A percentile compares a stretch with the other conserved stretches of the same genome.
phyloP scores from a whole-genome alignment of 2,113 vertebrate species.

The Melanerpes aurifrons region DNA sequence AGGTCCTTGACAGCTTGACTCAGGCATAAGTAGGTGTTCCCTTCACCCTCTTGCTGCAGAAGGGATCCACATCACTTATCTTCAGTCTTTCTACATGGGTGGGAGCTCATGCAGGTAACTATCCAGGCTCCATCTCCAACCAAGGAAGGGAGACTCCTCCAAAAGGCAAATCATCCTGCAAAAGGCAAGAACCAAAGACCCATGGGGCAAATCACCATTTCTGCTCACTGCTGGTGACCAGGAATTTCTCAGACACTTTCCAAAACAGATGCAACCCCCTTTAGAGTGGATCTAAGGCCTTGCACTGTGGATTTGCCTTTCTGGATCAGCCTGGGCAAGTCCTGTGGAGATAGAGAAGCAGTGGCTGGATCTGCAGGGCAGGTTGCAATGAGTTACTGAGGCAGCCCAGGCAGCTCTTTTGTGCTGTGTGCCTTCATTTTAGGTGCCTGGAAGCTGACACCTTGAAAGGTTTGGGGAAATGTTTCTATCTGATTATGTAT shows the following conservation, averaged over 20 bases:
- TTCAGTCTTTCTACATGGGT: fast-evolving
- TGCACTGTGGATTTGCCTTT: background rate
- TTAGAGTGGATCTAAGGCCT: background rate
- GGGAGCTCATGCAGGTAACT: background rate
- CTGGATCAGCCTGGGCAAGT: background rate
- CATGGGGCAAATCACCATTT: background rate
- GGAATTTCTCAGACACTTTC: background rate
- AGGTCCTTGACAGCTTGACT: background rate
- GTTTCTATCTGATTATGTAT: background rate
- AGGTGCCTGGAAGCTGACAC: background rate
- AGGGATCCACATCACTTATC: background rate
- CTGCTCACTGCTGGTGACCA: background rate
- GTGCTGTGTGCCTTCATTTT: background rate
- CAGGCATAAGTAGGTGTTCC: background rate
- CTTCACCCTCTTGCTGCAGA: background rate
- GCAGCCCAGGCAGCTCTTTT: background rate
- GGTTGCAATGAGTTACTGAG: background rate
- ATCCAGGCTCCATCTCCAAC: background rate
- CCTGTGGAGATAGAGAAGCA: background rate
- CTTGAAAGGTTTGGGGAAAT: background rate
- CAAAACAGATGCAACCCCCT: background rate
- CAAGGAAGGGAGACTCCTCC: background rate
- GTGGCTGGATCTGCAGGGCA: background rate
- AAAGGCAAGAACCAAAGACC: background rate
- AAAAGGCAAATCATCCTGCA: background rate